Evolutionary conservation across 2,888 invertebrate species (phyloP), one percentile per base, ranked within the genome.

Genomic region (Erpobdella octoculata): DNA sequence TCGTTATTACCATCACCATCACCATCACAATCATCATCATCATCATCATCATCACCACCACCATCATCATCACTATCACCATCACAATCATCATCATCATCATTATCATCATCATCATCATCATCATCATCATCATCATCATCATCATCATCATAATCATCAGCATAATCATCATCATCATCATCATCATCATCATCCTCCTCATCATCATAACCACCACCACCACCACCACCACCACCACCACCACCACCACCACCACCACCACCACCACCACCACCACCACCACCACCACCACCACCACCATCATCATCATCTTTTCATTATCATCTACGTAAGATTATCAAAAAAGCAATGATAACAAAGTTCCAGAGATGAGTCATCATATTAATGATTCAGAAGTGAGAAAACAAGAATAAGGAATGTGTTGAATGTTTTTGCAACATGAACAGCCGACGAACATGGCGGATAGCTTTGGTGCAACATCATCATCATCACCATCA

Each of bases 1-100:
- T 33, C 53, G 6, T 59, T 25, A 4, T 33, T 36, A 2, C 35
- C 37, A 1, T 36, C 59, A 2, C 6, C 68, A 6, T 53, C 8
- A 21, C n/a, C 18, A 25, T 67, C 46, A 58, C 28, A 15, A 18
- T 68, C 53, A 21, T 61, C 48, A 21, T 68, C 68, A 21, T 61
- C 69, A 36, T 69, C 69, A 36, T 69, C 31, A 36, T 2, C 69
- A 9, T 69, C 69, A 36, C 53, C 69, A 36, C 28, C 58, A 36
- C 53, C 69, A 21, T 2, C 69, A 25, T 69, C 48, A 25, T 21
- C 48, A 25, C 12, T 35, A 18, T 46, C 67, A 25, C 21, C 46
- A 15, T 31, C 33, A 12, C 28, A 15, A 9, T 64, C 38, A 25
- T 35, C 68, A 21, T 68, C 68, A 35, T 48, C 48, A 35, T 48